These are phyloP conservation scores for Miltochrista miniata DNA, from an alignment of 2,888 invertebrate genomes.

Conservation along the genomic window DNA sequence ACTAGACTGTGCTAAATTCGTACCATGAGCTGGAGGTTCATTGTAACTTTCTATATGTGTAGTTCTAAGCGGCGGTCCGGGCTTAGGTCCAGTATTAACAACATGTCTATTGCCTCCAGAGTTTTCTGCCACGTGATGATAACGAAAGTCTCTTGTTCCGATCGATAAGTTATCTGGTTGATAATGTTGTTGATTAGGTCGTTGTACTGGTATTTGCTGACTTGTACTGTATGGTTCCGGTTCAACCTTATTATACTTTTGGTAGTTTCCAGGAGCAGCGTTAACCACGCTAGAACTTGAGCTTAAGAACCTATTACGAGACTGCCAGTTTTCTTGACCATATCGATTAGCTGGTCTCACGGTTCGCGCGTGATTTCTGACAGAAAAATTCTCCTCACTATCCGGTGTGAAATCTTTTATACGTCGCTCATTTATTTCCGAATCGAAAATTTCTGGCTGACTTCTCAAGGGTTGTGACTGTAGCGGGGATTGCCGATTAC, in stretches of 20 bases:
- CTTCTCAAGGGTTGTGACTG: not conserved
- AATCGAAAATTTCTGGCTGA: not conserved
- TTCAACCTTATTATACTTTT: constrained; percentile 2
- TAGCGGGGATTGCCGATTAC: not conserved
- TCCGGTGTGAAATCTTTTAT: not conserved
- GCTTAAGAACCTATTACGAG: constrained; percentile 7
- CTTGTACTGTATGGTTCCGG: constrained; percentile 9
- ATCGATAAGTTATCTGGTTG: not conserved
- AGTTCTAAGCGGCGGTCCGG: not conserved
- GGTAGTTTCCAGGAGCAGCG: not conserved
- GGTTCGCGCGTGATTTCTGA: constrained; percentile 1
- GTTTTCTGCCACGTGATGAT: constrained; percentile 7
- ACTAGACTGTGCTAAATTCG: not conserved
- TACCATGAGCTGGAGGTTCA: not conserved
- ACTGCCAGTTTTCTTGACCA: constrained; percentile 10
- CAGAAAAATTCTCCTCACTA: not conserved
- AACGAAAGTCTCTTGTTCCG: not conserved
- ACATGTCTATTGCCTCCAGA: constrained; percentile 4
- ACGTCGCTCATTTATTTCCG: not conserved
- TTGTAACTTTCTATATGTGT: constrained; percentile 6
- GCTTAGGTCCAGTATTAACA: not conserved
- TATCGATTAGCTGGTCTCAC: constrained; percentile 1
- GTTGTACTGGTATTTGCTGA: constrained; percentile 3
- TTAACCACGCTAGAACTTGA: not conserved
- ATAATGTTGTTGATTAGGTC: not conserved